A percentile compares a stretch with the other conserved stretches of the same genome.
Conservation (phyloP, 2,113 vertebrate genomes). For the Patagioenas fasciata region DNA sequence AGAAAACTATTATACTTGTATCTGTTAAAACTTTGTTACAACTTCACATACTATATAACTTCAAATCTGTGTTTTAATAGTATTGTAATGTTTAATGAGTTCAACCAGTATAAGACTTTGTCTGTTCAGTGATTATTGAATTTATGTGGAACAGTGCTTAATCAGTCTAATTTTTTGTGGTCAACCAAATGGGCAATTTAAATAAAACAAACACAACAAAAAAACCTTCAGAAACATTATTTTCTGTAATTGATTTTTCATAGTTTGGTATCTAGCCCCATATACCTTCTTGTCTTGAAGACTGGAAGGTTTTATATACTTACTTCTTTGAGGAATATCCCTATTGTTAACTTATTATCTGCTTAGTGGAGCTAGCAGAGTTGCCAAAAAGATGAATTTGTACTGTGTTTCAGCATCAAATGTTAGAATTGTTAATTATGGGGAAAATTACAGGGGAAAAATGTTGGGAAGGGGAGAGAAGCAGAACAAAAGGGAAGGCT, state of each 20-base stretch:
- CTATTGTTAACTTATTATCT: not conserved
- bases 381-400: not conserved
- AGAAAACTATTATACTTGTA: not conserved
- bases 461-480: conserved; percentile 17
- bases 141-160: not conserved
- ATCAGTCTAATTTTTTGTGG: not conserved
- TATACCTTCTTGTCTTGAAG: not conserved
- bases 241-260: not conserved
- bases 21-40: not conserved
- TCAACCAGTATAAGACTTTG: not conserved
- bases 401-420: not conserved
- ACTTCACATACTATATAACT: not conserved
- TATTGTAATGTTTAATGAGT: not conserved
- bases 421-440: not conserved
- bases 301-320: not conserved
- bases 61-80: not conserved
- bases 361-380: not conserved
- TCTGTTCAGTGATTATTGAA: not conserved
- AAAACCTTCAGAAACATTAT: not conserved
- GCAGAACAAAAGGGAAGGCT: not conserved
- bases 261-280: not conserved
- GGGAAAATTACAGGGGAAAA: not conserved
- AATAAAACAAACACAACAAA: not conserved
- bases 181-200: not conserved
- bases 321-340: not conserved